phyloP scores from a whole-genome alignment of 64 coral and sea anemone species.

The Dendronephthya gigantea region DNA sequence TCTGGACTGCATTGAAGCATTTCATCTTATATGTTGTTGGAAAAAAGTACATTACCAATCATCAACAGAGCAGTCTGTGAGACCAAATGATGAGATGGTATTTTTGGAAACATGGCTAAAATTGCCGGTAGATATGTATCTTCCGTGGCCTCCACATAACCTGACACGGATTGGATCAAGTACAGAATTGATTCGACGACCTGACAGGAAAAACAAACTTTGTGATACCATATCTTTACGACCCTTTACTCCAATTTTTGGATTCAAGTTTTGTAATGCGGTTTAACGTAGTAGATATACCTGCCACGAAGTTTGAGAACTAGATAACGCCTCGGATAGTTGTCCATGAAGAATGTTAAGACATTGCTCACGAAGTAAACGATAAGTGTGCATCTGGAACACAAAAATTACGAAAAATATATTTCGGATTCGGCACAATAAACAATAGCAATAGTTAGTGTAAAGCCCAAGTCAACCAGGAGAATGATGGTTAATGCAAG shows the following conservation, averaged over 20 bases:
- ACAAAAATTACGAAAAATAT: neutral
- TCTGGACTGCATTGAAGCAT: too few relatives aligned
- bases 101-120: constrained; percentile 60
- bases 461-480: too few relatives aligned
- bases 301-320: constrained; percentile 62
- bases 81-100: constrained; percentile 53
- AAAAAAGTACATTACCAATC: constrained; percentile 67
- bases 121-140: constrained; percentile 81
- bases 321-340: constrained; percentile 47
- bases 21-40: neutral
- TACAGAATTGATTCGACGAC: constrained; percentile 70
- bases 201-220: constrained; percentile 23
- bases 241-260: too few relatives aligned
- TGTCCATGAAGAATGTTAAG: constrained; percentile 55
- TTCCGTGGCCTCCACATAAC: constrained; percentile 81
- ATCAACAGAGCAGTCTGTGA: constrained; percentile 85
- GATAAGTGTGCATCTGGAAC: constrained; percentile 81
- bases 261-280: too few relatives aligned
- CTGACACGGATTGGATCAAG: constrained; percentile 75
- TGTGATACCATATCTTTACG: too few relatives aligned
- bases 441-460: too few relatives aligned
- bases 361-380: constrained; percentile 57
- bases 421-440: too few relatives aligned
- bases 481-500: too few relatives aligned
- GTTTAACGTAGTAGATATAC: constrained; percentile 10